Evolutionary conservation across 2,797 vertebrate species (phyloP).

Genomic region (Chelon auratus): DNA sequence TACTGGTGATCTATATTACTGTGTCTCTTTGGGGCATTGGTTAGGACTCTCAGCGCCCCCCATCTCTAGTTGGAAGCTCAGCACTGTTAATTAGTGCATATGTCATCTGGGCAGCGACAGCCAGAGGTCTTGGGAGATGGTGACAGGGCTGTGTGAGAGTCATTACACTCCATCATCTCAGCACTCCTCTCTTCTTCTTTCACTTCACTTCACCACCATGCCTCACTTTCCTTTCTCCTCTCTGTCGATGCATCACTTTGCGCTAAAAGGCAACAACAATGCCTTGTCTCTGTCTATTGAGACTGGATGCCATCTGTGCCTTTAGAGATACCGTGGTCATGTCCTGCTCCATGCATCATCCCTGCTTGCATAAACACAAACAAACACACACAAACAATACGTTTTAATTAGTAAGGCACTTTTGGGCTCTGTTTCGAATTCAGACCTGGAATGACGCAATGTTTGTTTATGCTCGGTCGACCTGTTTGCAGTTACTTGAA

Average conservation of each 20-base stretch:
- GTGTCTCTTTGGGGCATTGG: conserved; percentile 40
- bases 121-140: conserved; percentile 77
- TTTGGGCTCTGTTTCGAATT: conserved; percentile 53
- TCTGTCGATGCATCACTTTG: conserved; percentile 70
- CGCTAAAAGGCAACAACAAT: conserved; percentile 74
- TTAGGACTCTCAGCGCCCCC: conserved; percentile 43
- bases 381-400: conserved; percentile 52
- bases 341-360: conserved; percentile 64
- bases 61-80: conserved; percentile 56
- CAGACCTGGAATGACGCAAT: conserved; percentile 45
- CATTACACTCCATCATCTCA: conserved; percentile 80
- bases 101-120: conserved; percentile 78
- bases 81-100: conserved; percentile 79
- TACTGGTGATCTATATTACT: conserved; percentile 37
- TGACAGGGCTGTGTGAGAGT: conserved; percentile 69
- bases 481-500: conserved; percentile 46
- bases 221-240: conserved; percentile 60
- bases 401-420: conserved; percentile 63
- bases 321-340: conserved; percentile 71
- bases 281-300: conserved; percentile 64
- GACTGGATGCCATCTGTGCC: conserved; percentile 69
- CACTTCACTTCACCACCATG: conserved; percentile 54
- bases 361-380: conserved; percentile 51
- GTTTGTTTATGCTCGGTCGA: conserved; percentile 44
- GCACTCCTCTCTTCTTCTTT: conserved; percentile 62